Evolutionary conservation across 2,797 vertebrate genomes (phyloP), one percentile per base, ranked within the genome.

Genomic region (Amniataba percoides): DNA sequence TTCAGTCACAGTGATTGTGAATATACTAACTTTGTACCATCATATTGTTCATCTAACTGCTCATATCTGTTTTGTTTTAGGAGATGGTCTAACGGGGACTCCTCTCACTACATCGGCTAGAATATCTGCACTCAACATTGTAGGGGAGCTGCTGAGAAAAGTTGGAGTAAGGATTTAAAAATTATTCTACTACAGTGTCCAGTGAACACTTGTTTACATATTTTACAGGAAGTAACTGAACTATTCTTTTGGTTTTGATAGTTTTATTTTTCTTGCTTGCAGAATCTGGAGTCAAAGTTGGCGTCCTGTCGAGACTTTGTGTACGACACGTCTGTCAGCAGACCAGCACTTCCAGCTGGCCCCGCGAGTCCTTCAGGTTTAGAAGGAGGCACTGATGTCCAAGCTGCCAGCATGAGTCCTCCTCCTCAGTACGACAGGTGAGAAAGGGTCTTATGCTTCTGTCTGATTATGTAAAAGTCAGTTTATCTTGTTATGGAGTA

Each of bases 221-320:
- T 34, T 67, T 63, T 25, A 0, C 18, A n/a, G 19, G 7, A 34
- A 25, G 42, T 7, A 48, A 0, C 52, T 74, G 9, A 76, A 7
- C 10, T 13, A 2, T 14, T 42, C 59, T 66, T n/a, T 71, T 19
- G 2, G 14, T 51, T 43, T 31, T 31, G 27, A 31, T 31, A 3
- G 3, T 31, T 31, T 31, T 31, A 2, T 31, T 31, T 31, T 31
- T 31, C 27, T 59, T 18, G 31, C 53, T 19, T n/a, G 63, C 71
- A 99, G 98, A 98, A 98, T n/a, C 90, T 99, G 88, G 98, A 99
- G 85, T 98, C 97, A 42, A 99, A 99, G 87, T 93, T 99, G 68
- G 98, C 98, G 0, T 98, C 97, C 21, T 99, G 98, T 90, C 95
- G 97, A 87, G 97, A 98, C 89, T 97, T 99, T 59, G 93, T 98